Evolutionary conservation across 2,888 invertebrate genomes (phyloP), one percentile per base, ranked within the genome.

Genomic region (Apotomis turbidana): DNA sequence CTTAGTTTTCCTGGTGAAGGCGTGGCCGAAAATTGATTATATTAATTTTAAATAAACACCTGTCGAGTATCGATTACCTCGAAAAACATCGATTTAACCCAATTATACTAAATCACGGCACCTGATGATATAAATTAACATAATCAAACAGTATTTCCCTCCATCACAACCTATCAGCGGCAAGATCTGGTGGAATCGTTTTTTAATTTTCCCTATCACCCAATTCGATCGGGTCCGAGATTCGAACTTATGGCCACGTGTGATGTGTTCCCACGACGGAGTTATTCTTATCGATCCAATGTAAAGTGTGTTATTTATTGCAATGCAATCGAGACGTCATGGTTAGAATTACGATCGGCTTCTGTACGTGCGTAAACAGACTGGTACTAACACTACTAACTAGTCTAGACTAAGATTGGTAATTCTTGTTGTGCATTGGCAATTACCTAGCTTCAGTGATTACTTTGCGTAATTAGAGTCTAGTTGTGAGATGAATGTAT

Each of bases 231-330:
- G 52, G 55, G 36, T 49, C 38, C 49, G 41, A 63, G 72, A 72
- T 59, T 54, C 38, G 52, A 68, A 44, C 58, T 70, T 66, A 70
- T 75, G 74, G 75, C 74, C 79, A 78, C 78, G 76, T 79, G 80
- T 74, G 73, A 71, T 76, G 68, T 74, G 75, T 82, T 81, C 81
- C 80, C 81, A 81, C 81, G 79, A 76, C 74, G 59, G 46, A 57
- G 75, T 70, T 66, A 62, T 77, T 77, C 79, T 78, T 79, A 82
- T 79, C 75, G 72, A 70, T 72, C 66, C 44, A 66, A 60, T 70
- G 57, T 72, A 63, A 67, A 68, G 71, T 66, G 66, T 27, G 36
- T 67, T 41, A 62, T 67, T 67, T 70, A 67, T 70, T 68, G 57
- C 63, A 59, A 46, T 68, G 67, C 67, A 63, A 71, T 71, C 59